Evolutionary conservation across 2,113 vertebrate species (phyloP).

Genomic region (Indicator maculatus): DNA sequence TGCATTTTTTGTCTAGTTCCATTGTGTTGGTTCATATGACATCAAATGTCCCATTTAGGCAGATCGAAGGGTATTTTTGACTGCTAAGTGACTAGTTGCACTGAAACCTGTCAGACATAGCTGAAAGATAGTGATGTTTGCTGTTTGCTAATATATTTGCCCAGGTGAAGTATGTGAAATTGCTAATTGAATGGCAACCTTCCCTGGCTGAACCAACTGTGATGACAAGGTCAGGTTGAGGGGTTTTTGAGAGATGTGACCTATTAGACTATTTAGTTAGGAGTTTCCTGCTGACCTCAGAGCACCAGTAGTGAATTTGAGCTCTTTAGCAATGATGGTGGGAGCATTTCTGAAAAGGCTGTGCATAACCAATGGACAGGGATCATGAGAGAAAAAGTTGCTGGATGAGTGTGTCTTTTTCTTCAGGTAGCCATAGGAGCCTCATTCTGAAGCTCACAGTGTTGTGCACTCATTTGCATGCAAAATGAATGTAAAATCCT

Average conservation of each 20-base stretch:
- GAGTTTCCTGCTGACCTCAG: neutral
- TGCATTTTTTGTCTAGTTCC: neutral
- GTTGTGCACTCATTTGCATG: neutral
- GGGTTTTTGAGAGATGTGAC: neutral
- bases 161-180: neutral
- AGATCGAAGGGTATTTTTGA: neutral
- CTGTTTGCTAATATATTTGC: slow-evolving; percentile 5
- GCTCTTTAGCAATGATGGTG: neutral
- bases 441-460: neutral
- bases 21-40: neutral
- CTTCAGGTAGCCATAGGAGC: neutral
- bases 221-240: neutral
- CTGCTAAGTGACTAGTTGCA: neutral
- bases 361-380: neutral
- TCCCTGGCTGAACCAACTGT: neutral
- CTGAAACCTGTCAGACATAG: neutral
- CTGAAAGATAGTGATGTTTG: neutral
- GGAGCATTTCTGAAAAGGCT: neutral
- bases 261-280: neutral
- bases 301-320: neutral
- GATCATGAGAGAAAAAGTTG: neutral
- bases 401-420: neutral
- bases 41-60: neutral
- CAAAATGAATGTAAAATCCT: neutral
- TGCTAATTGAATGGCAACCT: neutral